These are phyloP conservation scores for Diplosoma virens DNA, from an alignment of 23 tunicate species.

Conservation along the genomic window DNA sequence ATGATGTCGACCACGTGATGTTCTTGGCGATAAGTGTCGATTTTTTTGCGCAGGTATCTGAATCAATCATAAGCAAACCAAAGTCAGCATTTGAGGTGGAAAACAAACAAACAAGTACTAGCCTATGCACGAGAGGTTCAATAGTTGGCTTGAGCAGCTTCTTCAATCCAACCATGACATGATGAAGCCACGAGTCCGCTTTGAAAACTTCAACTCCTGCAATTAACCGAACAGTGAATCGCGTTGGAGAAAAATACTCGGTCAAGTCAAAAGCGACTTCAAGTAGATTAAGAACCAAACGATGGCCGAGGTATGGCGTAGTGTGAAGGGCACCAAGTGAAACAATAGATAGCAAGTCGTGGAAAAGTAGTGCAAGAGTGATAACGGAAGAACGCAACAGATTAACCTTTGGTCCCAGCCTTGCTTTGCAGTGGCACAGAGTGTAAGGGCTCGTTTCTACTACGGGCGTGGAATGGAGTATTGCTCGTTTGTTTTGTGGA, in stretches of 20 bases:
- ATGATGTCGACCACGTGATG: constrained; percentile 79
- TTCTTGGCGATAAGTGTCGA: constrained; percentile 63
- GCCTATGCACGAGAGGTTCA: constrained; percentile 71
- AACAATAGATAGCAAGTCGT: not conserved
- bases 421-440: too few relatives aligned
- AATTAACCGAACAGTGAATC: not conserved
- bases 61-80: not conserved
- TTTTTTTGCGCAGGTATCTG: constrained; percentile 63
- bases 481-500: too few relatives aligned
- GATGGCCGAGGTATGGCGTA: too few relatives aligned
- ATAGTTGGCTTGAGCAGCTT: constrained; percentile 52
- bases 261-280: too few relatives aligned
- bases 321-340: too few relatives aligned
- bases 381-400: too few relatives aligned
- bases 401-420: too few relatives aligned
- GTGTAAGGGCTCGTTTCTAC: too few relatives aligned
- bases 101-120: not conserved
- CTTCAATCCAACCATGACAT: constrained; percentile 58
- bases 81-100: not conserved
- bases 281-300: too few relatives aligned
- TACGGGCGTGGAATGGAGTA: too few relatives aligned
- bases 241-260: not conserved
- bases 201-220: constrained; percentile 62
- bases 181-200: constrained; percentile 59
- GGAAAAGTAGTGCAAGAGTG: too few relatives aligned